Conservation (phyloP, 2,888 invertebrate genomes). For the Eutolmus rufibarbis region DNA sequence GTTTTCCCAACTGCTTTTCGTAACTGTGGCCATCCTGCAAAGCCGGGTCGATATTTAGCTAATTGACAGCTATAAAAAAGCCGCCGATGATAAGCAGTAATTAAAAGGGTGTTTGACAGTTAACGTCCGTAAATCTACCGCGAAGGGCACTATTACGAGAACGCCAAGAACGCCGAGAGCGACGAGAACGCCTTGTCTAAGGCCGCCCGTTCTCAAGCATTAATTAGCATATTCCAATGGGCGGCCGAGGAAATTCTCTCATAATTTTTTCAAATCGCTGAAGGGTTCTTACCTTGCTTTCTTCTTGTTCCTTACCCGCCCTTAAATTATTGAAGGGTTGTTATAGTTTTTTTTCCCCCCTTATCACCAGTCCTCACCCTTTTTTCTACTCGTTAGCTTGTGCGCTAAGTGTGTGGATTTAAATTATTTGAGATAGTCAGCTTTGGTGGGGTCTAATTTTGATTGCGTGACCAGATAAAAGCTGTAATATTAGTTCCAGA, state of each 20-base stretch:
- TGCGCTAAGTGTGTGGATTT: slow-evolving; percentile 18
- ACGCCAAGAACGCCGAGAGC: background rate
- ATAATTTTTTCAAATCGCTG: slow-evolving; percentile 35
- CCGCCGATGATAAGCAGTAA: background rate
- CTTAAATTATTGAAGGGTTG: slow-evolving; percentile 17
- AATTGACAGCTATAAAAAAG: slow-evolving; percentile 33
- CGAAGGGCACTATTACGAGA: background rate
- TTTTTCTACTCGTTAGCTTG: background rate
- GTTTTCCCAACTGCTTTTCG: background rate
- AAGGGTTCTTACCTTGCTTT: slow-evolving; percentile 17
- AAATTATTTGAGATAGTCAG: slow-evolving; percentile 30
- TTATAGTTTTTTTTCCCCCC: background rate
- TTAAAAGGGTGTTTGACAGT: slow-evolving; percentile 39
- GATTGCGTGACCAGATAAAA: slow-evolving; percentile 59
- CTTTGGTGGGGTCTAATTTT: slow-evolving; percentile 59
- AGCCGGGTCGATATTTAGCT: background rate
- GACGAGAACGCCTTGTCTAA: slow-evolving; percentile 11
- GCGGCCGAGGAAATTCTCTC: slow-evolving; percentile 10
- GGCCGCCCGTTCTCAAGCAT: slow-evolving; percentile 1
- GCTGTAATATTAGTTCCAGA: slow-evolving; percentile 49
- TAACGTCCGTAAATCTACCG: slow-evolving; percentile 23
- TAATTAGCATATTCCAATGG: slow-evolving; percentile 32
- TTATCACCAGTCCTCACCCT: background rate
- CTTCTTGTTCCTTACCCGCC: background rate
- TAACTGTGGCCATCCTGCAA: background rate